Evolutionary conservation across 2,113 vertebrate genomes (phyloP).

Genomic region (Ictidomys tridecemlineatus): DNA sequence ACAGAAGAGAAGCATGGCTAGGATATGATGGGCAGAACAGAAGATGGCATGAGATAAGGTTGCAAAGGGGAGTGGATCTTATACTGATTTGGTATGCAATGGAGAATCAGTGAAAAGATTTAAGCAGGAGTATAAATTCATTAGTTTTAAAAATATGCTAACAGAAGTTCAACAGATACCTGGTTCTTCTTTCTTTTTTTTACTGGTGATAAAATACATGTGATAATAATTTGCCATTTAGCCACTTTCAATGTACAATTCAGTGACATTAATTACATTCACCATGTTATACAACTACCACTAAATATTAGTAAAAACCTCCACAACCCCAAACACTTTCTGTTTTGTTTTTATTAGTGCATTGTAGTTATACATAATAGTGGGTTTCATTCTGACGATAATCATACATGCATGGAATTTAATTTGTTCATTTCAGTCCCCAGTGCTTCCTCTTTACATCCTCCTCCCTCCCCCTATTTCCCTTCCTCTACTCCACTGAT

Average conservation of each 20-base stretch:
- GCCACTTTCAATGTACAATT: neutral
- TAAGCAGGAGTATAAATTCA: neutral
- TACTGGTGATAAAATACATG: neutral
- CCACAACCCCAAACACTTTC: neutral
- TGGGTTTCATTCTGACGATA: too few relatives aligned
- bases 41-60: neutral
- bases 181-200: neutral
- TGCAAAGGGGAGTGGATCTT: neutral
- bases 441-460: too few relatives aligned
- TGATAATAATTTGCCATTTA: neutral
- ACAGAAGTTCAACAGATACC: neutral
- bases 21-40: neutral
- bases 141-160: neutral
- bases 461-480: too few relatives aligned
- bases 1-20: neutral
- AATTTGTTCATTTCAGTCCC: too few relatives aligned
- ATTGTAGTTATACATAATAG: too few relatives aligned
- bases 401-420: too few relatives aligned
- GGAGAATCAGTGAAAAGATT: neutral
- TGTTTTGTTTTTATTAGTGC: neutral
- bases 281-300: neutral
- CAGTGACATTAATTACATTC: neutral
- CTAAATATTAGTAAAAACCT: neutral
- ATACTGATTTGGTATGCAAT: neutral
- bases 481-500: too few relatives aligned